Percentiles rank a stretch among this genome's conserved stretches.
phyloP scores from a whole-genome alignment of 92 coral and sea anemone species.

The Epizoanthus rinbou region DNA sequence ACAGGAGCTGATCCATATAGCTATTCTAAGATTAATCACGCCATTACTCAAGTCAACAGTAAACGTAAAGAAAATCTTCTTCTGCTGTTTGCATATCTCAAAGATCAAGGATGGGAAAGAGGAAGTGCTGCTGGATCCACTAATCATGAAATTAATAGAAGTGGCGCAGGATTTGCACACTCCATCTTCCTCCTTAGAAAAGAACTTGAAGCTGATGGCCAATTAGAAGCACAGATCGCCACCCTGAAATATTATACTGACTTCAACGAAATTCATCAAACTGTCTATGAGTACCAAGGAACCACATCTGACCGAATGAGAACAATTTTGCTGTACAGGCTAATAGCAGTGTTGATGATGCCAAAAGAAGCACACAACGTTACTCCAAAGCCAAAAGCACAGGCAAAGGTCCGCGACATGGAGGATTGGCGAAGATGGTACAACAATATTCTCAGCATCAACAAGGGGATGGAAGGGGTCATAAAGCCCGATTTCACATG shows the following conservation, averaged over 20 bases:
- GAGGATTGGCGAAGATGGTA: conserved; percentile 51
- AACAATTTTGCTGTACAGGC: conserved; percentile 47
- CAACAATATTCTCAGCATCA: conserved; percentile 50
- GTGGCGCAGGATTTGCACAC: conserved; percentile 71
- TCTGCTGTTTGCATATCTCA: conserved; percentile 43
- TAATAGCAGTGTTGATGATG: conserved; percentile 69
- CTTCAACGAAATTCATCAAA: conserved; percentile 64
- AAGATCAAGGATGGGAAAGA: conserved; percentile 69
- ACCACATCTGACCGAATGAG: conserved; percentile 56
- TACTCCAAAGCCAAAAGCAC: conserved; percentile 33
- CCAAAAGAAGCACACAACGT: conserved; percentile 43
- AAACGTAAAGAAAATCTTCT: conserved; percentile 42
- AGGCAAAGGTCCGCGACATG: conserved; percentile 70
- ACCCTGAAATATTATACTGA: conserved; percentile 63
- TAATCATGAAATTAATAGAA: conserved; percentile 61
- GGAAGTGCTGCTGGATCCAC: conserved; percentile 72
- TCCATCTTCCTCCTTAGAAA: conserved; percentile 62
- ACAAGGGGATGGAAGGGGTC: conserved; percentile 58
- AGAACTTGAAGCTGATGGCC: neutral
- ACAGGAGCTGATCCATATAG: neutral
- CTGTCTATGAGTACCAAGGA: conserved; percentile 31
- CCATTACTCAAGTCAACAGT: conserved; percentile 17
- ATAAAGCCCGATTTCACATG: conserved; percentile 66
- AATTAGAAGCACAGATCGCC: conserved; percentile 2
- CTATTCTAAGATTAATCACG: neutral